Evolutionary conservation across 2,888 invertebrate genomes (phyloP), one percentile per base, ranked within the genome.

Genomic region (Trilocha varians): DNA sequence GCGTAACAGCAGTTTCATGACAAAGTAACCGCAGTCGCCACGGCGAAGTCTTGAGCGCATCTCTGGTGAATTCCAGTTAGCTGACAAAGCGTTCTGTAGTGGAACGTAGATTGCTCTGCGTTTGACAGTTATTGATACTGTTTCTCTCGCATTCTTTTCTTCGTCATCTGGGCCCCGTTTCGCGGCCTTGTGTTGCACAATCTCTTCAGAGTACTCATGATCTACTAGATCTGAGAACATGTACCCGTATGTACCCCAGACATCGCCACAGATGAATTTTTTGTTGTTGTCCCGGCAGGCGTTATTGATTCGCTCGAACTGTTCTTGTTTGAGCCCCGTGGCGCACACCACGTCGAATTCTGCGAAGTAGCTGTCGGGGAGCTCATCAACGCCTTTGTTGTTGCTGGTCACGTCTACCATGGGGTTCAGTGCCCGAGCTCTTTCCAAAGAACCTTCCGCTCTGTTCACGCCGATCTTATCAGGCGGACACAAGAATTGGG

Each of bases 201-300:
- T 82, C 54, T 84, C 83, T 44, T 84, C 84, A 0, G 84, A 85
- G 48, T 84, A 85, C 50, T 92, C 90, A 64, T 97, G 96, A 41
- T 91, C 90, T 37, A 93, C 91, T 37, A 98, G 89, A 82, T 99
- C 98, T 11, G 94, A 90, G 70, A 98, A 96, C 67, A 93, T 91
- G 73, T 91, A 98, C 0, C 98, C 98, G 77, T 94, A 94, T 84
- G 92, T 93, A 35, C 99, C 99, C 91, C 94, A 96, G 9, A 97
- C 95, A 75, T 97, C 96, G 0, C 95, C 95, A 53, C 93, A 92
- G 57, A 96, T 93, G 65, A 98, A 96, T 64, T 95, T 93, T 15
- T 94, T 89, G 36, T 90, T 90, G 40, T 89, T 87, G 41, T 91
- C 88, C 9, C 93, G 88, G 61, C 96, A 96, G 35, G 91, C 88